Percentiles rank a stretch among this genome's conserved stretches.
phyloP scores from a whole-genome alignment of 2,113 vertebrate genomes.

The Eurystomus gularis region DNA sequence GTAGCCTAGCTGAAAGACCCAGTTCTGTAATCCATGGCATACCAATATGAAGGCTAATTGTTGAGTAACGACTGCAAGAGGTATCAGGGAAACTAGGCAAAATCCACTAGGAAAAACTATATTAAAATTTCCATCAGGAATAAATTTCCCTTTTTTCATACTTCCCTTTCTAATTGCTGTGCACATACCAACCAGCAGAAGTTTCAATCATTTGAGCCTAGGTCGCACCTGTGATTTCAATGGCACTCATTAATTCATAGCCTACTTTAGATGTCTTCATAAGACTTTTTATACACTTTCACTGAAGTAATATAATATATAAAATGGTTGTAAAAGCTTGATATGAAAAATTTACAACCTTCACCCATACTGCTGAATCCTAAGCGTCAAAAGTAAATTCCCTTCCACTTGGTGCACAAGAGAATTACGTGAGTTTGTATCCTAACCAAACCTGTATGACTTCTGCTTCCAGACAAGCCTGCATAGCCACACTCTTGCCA shows the following conservation, averaged over 20 bases:
- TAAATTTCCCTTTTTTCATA: background rate
- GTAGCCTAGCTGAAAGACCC: background rate
- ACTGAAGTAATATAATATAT: background rate
- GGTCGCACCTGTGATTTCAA: background rate
- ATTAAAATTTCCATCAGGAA: background rate
- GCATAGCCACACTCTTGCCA: background rate
- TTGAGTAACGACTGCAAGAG: background rate
- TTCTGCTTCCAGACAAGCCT: background rate
- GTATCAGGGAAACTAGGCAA: background rate
- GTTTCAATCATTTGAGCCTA: background rate
- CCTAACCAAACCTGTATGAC: background rate
- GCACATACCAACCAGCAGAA: background rate
- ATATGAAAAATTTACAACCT: background rate
- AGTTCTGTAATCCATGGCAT: background rate
- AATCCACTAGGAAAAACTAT: background rate
- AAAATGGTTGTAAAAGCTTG: background rate
- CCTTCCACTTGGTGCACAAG: background rate
- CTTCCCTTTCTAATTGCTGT: background rate
- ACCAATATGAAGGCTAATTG: background rate
- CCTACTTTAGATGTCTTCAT: background rate
- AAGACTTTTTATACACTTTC: background rate
- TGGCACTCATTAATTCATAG: background rate
- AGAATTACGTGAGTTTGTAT: background rate
- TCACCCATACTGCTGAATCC: background rate
- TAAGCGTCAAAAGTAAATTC: background rate